phyloP scores from a whole-genome alignment of 2,888 invertebrate genomes.

The Tetragnatha montana region DNA sequence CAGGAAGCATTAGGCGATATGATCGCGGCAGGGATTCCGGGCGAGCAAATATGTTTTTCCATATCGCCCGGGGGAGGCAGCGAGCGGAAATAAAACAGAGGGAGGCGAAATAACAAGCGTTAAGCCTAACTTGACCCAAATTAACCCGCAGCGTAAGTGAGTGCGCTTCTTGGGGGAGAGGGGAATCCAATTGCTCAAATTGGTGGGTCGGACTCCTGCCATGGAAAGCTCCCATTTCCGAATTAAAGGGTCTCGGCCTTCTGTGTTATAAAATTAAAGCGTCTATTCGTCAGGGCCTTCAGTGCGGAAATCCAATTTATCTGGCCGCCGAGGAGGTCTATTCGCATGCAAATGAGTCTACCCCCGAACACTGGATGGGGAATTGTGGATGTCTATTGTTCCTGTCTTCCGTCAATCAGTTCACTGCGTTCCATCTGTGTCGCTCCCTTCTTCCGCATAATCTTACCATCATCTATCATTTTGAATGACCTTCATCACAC shows the following conservation, averaged over 20 bases:
- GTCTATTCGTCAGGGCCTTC: slow-evolving; percentile 65
- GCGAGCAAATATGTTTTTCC: slow-evolving; percentile 55
- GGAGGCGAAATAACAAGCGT: slow-evolving; percentile 59
- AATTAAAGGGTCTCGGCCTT: slow-evolving; percentile 70
- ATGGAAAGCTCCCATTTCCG: slow-evolving; percentile 70
- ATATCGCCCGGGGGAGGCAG: slow-evolving; percentile 37
- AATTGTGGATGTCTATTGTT: slow-evolving; percentile 66
- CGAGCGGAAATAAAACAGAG: slow-evolving; percentile 3
- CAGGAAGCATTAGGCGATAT: neutral
- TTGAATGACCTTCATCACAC: slow-evolving; percentile 57
- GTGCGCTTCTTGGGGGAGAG: slow-evolving; percentile 63
- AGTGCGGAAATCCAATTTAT: slow-evolving; percentile 71
- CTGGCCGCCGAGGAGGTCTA: slow-evolving; percentile 62
- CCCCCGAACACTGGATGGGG: slow-evolving; percentile 23
- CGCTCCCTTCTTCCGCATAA: slow-evolving; percentile 58
- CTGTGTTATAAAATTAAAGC: slow-evolving; percentile 71
- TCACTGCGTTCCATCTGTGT: slow-evolving; percentile 54
- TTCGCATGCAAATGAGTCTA: slow-evolving; percentile 70
- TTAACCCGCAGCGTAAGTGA: slow-evolving; percentile 68
- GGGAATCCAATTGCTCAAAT: slow-evolving; percentile 71
- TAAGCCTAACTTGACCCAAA: slow-evolving; percentile 71
- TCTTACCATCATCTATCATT: slow-evolving; percentile 69
- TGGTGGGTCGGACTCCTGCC: slow-evolving; percentile 68
- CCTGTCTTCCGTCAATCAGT: slow-evolving; percentile 69
- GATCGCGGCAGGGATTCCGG: slow-evolving; percentile 18